Evolutionary conservation across 2,113 vertebrate genomes (phyloP), one percentile per base, ranked within the genome.

Genomic region (Epinephelus cyanopodus): DNA sequence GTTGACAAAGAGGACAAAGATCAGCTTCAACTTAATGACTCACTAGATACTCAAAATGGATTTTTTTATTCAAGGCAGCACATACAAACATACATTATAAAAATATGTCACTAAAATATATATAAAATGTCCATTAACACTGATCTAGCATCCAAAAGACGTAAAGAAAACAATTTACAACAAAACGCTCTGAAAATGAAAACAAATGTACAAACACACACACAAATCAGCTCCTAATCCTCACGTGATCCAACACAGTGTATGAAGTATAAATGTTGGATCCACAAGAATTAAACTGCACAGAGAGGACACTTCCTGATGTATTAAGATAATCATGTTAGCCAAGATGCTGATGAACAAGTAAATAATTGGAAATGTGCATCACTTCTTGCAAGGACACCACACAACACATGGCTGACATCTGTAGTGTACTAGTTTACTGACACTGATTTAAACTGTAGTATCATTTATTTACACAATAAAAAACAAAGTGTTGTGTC

Each of bases 41-140:
- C 50, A 54, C 50, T 48, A 1, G 25, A 68, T 47, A 1, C 67
- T 71, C 48, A 33, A 70, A 92, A 84, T 66, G 42, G 21, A 69
- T 57, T 71, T 1, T 71, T 91, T 87, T 87, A 92, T 92, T 90
- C 54, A 92, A 91, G 58, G 62, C 76, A 89, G 79, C 77, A 91
- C 64, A 90, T 90, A 88, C 64, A 83, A 81, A 90, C 52, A 77
- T 69, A 89, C 62, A 88, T 91, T 87, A 89, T 84, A 93, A 93
- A 95, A 94, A 92, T 90, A 89, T 88, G 77, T 79, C 66, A 79
- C 84, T 87, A 91, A 76, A 87, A 83, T 88, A 82, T 83, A 86
- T 90, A 92, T 87, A 92, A 86, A 91, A 89, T 81, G 84, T 81
- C 39, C 9, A 23, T 88, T 85, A 71, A 86, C 45, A 69, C 65